These are phyloP conservation scores for Xestia ashworthii DNA, from an alignment of 2,888 invertebrate genomes.

Conservation along the genomic window DNA sequence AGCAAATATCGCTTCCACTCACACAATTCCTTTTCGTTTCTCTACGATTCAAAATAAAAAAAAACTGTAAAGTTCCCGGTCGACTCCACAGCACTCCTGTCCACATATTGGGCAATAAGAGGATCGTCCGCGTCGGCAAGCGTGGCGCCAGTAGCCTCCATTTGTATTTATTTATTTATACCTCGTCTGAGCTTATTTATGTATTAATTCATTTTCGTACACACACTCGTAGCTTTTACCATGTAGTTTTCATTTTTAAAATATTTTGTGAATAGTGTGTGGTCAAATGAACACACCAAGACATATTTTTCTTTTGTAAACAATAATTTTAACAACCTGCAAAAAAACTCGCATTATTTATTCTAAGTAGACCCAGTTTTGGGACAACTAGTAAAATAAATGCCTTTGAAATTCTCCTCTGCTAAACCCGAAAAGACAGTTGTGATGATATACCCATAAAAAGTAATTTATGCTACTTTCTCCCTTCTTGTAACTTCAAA, in stretches of 20 bases:
- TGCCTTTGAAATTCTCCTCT: no score
- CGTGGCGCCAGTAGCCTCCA: slow-evolving; percentile 90
- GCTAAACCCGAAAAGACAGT: neutral
- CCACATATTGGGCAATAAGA: slow-evolving; percentile 85
- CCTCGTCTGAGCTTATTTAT: slow-evolving; percentile 86
- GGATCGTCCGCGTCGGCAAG: slow-evolving; percentile 82
- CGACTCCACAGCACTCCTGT: slow-evolving; percentile 74
- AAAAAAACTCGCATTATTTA: neutral
- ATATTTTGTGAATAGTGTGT: slow-evolving; percentile 42
- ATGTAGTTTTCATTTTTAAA: slow-evolving; percentile 58
- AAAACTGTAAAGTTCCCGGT: neutral
- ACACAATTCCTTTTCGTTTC: neutral
- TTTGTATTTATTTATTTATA: slow-evolving; percentile 89
- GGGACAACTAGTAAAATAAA: neutral
- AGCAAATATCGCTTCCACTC: no score
- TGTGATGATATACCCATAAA: neutral
- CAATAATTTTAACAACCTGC: neutral
- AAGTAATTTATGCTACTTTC: neutral
- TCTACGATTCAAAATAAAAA: neutral
- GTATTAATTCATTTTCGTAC: slow-evolving; percentile 85
- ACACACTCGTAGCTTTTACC: slow-evolving; percentile 68
- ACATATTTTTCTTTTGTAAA: neutral
- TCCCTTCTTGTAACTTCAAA: neutral
- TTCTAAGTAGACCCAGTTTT: neutral
- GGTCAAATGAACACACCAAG: slow-evolving; percentile 27